Base-by-base conservation (phyloP, 2,113 vertebrate species). In the Entosphenus tridentatus region DNA sequence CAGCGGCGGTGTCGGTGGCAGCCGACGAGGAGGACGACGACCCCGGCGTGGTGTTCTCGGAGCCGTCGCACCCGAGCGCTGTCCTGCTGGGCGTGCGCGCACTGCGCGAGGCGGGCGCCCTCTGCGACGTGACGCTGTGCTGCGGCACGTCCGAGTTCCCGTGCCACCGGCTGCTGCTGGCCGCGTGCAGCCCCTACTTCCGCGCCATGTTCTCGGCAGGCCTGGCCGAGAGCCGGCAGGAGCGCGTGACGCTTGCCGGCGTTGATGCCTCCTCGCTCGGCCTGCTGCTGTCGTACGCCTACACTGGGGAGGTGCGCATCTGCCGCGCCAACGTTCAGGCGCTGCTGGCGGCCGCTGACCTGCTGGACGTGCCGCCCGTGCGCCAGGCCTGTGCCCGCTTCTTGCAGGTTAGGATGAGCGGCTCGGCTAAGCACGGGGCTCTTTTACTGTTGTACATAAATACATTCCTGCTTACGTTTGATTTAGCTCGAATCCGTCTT, bases 301-400 rank as follows among this genome's bases (percentile, higher is more conserved):
- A 98, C 80, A 98, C 89, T 8, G 96, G 89, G 0, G 87, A 86
- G 76, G 84, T 98, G 71, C 82, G 87, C 3, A 82, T 98, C 76
- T 91, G 85, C 0, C 90, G 96, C 79, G 82, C 85, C 72, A 97
- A 90, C 0, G 92, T 98, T 67, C 89, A 95, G 79, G 92, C 92
- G 70, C 82, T 98, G 72, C 93, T 98, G 39, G 83, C 89, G 0
- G 83, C 91, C 10, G 90, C 93, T 9, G 95, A 95, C 71, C 77
- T 92, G 77, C 86, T 95, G 73, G 92, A 97, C 82, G 92, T 98
- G 70, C 90, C 92, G 1, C 96, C 92, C 8, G 87, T 97, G 73
- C 96, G 96, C 77, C 96, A 90, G 0, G 85, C 96, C 6, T 98
- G 93, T 0, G 86, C 96, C 69, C 96, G 90, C 67, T 97, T 92